Percentiles rank a stretch among this genome's conserved stretches.
These are phyloP conservation scores for Molossus molossus DNA, from an alignment of 2,797 vertebrate genomes.

Conservation along the genomic window DNA sequence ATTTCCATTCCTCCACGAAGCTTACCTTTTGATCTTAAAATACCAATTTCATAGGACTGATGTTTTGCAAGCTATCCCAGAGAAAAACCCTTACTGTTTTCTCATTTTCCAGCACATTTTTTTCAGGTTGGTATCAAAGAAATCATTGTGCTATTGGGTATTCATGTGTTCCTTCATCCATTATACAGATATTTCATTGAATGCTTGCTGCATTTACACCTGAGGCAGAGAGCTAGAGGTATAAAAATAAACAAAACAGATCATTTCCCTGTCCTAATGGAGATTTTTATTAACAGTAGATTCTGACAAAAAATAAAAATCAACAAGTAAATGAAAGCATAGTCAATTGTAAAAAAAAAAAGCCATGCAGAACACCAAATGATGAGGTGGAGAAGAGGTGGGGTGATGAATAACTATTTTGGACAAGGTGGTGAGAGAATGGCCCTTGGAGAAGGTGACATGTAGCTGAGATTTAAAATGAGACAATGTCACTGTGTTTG, in stretches of 20 bases:
- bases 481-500: no score
- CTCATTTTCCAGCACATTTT: background rate
- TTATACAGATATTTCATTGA: background rate
- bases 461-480: background rate
- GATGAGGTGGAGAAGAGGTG: background rate
- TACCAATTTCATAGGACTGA: background rate
- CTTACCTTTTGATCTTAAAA: constrained; percentile 39
- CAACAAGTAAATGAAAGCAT: background rate
- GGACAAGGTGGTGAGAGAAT: background rate
- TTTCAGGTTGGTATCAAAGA: background rate
- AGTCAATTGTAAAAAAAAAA: constrained; percentile 3
- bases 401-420: background rate
- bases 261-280: background rate
- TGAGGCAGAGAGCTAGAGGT: background rate
- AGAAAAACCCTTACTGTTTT: background rate
- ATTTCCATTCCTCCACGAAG: background rate
- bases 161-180: background rate
- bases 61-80: background rate
- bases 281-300: background rate
- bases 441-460: background rate
- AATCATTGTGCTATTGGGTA: background rate
- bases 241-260: background rate
- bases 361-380: background rate
- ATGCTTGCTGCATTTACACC: background rate
- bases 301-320: background rate